Evolutionary conservation across 2,797 vertebrate genomes (phyloP), one percentile per base, ranked within the genome.

Genomic region (Tapirus indicus): DNA sequence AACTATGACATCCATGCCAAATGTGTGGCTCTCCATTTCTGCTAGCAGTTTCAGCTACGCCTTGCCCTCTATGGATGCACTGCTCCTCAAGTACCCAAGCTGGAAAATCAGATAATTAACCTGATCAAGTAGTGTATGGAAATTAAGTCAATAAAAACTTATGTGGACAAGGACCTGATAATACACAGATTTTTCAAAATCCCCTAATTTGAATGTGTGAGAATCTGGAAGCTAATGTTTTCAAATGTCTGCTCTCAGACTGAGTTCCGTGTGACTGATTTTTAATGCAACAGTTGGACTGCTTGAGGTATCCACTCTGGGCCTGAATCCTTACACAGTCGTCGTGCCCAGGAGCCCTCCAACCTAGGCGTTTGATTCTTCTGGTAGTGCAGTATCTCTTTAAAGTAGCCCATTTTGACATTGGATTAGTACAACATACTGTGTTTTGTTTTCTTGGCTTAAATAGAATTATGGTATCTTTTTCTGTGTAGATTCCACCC

Each of bases 401-500:
- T 64, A 49, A 74, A 60, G 13, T 27, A 80, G 69, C 13, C 69
- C 44, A 25, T 27, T 85, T 11, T 69, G 74, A 80, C 41, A 91
- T 1, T 79, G n/a, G 18, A 41, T 71, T 64, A 77, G 23, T 23
- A 13, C 41, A 44, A 80, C 21, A 77, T 62, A 10, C 35, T 60
- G 25, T 66, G 29, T 25, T 29, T 83, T 72, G 32, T 16, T 88
- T 66, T 62, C 29, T 75, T 71, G 49, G 4, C 14, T 52, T 52
- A n/a, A 89, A 88, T 3, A 79, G 17, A 62, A 79, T 5, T 60
- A 20, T 71, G 20, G 16, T 58, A 79, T 68, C 3, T 21, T 82
- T 62, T 75, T 74, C 47, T 87, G 35, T 47, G 18, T 69, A 85
- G 35, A 93, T 89, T 60, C n/a, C 69, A 88, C 17, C 71, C 82